phyloP scores from a whole-genome alignment of 2,113 vertebrate species.

The Colistium nudipinnis region DNA sequence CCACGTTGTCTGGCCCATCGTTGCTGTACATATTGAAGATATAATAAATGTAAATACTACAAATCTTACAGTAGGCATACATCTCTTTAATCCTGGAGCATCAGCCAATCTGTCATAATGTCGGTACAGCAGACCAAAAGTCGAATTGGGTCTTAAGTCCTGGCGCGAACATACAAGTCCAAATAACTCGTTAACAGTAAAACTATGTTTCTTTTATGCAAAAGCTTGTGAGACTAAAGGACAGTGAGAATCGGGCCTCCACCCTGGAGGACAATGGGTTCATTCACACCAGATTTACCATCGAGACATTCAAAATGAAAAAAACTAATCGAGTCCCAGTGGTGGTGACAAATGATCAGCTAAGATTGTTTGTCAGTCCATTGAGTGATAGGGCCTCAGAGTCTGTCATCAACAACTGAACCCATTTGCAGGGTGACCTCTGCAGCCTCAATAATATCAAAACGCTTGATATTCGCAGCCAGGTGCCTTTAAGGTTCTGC shows the following conservation, averaged over 20 bases:
- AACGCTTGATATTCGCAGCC: not conserved
- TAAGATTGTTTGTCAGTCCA: not conserved
- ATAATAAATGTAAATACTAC: constrained; percentile 5
- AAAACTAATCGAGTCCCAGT: not conserved
- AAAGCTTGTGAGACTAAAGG: not conserved
- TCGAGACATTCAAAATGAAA: constrained; percentile 4
- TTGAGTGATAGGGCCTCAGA: not conserved
- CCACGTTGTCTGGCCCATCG: constrained; percentile 82
- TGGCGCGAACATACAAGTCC: not conserved
- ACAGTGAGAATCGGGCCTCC: not conserved
- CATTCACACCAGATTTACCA: not conserved
- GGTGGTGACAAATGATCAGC: not conserved
- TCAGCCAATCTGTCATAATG: constrained; percentile 14
- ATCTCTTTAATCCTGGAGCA: not conserved
- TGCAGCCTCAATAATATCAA: not conserved
- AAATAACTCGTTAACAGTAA: not conserved
- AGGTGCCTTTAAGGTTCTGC: not conserved
- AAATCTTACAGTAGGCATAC: not conserved
- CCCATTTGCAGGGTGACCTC: constrained; percentile 1
- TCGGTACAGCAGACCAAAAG: constrained; percentile 23
- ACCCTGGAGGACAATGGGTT: not conserved
- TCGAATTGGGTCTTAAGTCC: not conserved
- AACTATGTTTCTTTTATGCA: not conserved
- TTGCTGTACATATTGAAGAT: constrained; percentile 80
- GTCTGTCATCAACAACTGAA: not conserved